Base-by-base conservation (phyloP, 1,140 invertebrate genomes). In the Drosophila ironensis region DNA sequence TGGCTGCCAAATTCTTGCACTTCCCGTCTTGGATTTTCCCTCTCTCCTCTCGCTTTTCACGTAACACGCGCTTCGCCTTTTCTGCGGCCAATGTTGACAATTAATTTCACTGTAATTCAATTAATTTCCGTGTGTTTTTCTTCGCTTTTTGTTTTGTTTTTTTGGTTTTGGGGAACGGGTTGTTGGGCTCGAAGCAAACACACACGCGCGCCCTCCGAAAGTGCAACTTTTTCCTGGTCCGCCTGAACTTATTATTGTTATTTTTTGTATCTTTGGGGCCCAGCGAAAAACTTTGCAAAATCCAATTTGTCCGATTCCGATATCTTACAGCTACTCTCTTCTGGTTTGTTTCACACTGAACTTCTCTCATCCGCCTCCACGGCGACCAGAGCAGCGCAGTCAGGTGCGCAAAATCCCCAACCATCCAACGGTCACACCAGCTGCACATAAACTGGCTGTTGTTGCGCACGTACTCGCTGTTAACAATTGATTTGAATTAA, bases 21-120 rank as follows among this genome's bases (percentile, higher is more conserved):
- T 37, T 37, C 14, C 14, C 33, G 14, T 16, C 14, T 68, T 69
- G 44, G 22, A n/a, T n/a, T n/a, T n/a, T n/a, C 41, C 11, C 24
- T 25, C n/a, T n/a, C n/a, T 30, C 48, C 28, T 57, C 38, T 41
- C 48, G 47, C 27, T 60, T 53, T 76, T 67, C 45, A 64, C 60
- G 60, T 64, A 64, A 64, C 60, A 24, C 41, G 40, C 14, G 40
- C 28, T 12, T 20, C 47, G 48, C 44, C 33, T 35, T 46, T 7
- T 38, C 20, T 25, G 8, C 19, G 5, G 25, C 25, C 12, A 38
- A 53, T 50, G 52, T 66, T 47, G 51, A 84, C 42, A 73, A 57
- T 66, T 72, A 70, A 61, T 76, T 77, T 77, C 40, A 71, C 63
- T 73, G 78, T 73, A 84, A 82, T 84, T 82, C 24, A 82, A 84